These are phyloP conservation scores for Rostratula benghalensis DNA, from an alignment of 2,113 vertebrate genomes.

Conservation along the genomic window DNA sequence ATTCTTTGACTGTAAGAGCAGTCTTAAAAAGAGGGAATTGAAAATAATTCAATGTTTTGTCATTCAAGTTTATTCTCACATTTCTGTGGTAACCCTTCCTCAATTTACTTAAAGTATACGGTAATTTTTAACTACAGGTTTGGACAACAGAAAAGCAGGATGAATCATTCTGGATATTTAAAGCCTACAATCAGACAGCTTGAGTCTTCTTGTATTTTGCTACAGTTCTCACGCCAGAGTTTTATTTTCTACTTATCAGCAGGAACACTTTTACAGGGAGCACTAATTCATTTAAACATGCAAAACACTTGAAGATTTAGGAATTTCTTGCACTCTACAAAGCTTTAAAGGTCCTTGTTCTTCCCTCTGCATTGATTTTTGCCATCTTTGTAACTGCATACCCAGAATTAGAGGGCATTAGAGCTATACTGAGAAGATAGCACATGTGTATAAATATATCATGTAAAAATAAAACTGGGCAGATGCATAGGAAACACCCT, in stretches of 20 bases:
- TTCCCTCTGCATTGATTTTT: background rate
- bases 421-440: conserved; percentile 43
- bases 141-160: conserved; percentile 59
- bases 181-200: conserved; percentile 67
- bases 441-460: conserved; percentile 47
- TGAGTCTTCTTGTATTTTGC: conserved; percentile 51
- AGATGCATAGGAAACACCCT: conserved; percentile 60
- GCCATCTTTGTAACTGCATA: background rate
- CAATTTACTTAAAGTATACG: conserved; percentile 44
- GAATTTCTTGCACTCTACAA: background rate
- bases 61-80: conserved; percentile 59
- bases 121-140: conserved; percentile 70
- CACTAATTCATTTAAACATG: background rate
- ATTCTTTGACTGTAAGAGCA: conserved; percentile 38
- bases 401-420: conserved; percentile 48
- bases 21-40: conserved; percentile 15
- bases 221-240: conserved; percentile 42
- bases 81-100: conserved; percentile 46
- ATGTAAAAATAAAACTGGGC: conserved; percentile 64
- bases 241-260: conserved; percentile 47
- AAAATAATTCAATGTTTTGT: conserved; percentile 54
- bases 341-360: background rate
- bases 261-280: background rate
- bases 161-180: conserved; percentile 65
- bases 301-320: background rate